Evolutionary conservation across 2,888 invertebrate genomes (phyloP).

Genomic region (Epicampocera succincta): DNA sequence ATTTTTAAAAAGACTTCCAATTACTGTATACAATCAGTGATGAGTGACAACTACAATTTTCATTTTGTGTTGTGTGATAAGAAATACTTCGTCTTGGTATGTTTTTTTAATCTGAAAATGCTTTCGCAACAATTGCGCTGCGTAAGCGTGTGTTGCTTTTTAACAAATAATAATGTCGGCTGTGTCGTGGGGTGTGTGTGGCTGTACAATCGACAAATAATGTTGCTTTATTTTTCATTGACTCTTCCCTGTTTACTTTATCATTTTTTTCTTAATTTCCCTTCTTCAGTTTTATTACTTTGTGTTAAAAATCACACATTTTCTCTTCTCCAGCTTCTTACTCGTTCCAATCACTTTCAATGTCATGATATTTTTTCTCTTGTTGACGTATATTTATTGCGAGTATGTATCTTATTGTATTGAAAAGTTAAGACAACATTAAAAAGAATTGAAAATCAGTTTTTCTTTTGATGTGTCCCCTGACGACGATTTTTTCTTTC

Average conservation of each 20-base stretch:
- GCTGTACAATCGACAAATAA: constrained; percentile 4
- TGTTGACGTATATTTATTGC: constrained; percentile 43
- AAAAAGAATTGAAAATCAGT: constrained; percentile 46
- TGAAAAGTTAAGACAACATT: constrained; percentile 49
- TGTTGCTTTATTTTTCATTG: constrained; percentile 45
- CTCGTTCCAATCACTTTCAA: constrained; percentile 35
- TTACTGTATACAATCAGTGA: constrained; percentile 47
- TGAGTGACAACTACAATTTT: constrained; percentile 57
- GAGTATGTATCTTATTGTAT: constrained; percentile 45
- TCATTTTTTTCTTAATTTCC: not conserved
- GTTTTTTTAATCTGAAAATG: not conserved
- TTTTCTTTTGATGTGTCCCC: constrained; percentile 67
- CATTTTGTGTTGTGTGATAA: constrained; percentile 40
- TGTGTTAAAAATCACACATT: constrained; percentile 65
- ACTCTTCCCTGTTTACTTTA: constrained; percentile 12
- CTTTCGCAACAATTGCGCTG: constrained; percentile 58
- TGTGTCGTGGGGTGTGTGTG: constrained; percentile 8
- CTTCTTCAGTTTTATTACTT: constrained; percentile 32
- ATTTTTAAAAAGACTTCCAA: constrained; percentile 15
- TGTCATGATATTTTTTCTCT: constrained; percentile 28
- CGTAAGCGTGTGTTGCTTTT: constrained; percentile 54
- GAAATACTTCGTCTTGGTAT: not conserved
- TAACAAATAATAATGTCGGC: constrained; percentile 63
- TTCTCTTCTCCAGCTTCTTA: constrained; percentile 51
- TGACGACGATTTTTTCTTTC: constrained; percentile 52